Evolutionary conservation across 1,140 invertebrate genomes (phyloP), one percentile per base, ranked within the genome.

Genomic region (Polypedilum vanderplanki): DNA sequence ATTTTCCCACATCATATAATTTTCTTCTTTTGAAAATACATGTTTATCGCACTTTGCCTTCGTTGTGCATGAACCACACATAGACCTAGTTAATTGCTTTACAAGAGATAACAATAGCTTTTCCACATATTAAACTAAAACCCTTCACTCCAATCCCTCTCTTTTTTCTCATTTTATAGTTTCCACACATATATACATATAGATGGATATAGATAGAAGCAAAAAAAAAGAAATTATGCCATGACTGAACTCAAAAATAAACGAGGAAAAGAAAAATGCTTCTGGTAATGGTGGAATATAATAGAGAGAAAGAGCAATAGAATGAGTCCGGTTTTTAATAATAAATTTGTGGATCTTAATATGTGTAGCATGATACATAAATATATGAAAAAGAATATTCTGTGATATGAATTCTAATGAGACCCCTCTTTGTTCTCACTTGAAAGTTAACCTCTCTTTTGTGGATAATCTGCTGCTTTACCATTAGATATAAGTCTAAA

Each of bases 321-420:
- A n/a, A n/a, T 57, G 65, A 18, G 65, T 70, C 20, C 65, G 17
- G 24, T 22, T 70, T 70, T 70, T 70, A 70, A 70, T 70, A 70
- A 70, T 70, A 70, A 70, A 70, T 70, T 70, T 70, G 20, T 20
- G 65, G 65, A 70, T 70, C 20, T 70, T 70, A 70, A 70, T 70
- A 70, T 70, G 65, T 70, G 18, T 10, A 20, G 65, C 65, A 70
- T 57, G 46, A 57, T n/a, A 15, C 46, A 57, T 57, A 57, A 57
- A 57, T 57, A 57, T 57, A 57, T 57, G 46, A 22, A 70, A 70
- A 70, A 17, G 17, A 20, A 70, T 70, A 70, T 9, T 20, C 8
- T 70, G 65, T 70, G 65, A 70, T 70, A 70, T 70, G 65, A 70
- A 70, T 70, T 70, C 65, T 70, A 70, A 70, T 70, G 65, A 18